Base-by-base conservation (phyloP, 2,888 invertebrate genomes). In the Xanthia togata region DNA sequence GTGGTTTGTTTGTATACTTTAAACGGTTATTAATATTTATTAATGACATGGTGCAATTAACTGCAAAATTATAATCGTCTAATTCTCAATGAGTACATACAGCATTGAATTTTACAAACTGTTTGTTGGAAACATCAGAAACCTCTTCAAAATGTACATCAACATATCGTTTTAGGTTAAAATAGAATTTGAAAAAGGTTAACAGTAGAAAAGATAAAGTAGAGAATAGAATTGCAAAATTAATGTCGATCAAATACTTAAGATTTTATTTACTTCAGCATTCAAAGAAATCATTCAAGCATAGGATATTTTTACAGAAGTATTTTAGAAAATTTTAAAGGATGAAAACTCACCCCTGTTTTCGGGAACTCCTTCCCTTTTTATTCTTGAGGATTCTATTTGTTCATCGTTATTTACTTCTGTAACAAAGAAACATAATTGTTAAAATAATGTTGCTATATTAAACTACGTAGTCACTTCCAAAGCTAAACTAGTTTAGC, bases 311-410 rank as follows among this genome's bases (percentile, higher is more conserved):
- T 60, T 80, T 90, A 91, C 89, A 91, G 84, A 87, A 89, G 50
- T 63, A 38, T 55, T 47, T 4, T 47, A 65, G 50, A 65, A 72
- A 77, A 17, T 14, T 11, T 17, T 41, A 38, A 50, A 62, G 67
- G 63, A 82, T 73, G 79, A 79, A 81, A 82, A 91, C 96, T 93
- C 89, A 97, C 97, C 97, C 95, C 96, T 95, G 92, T 96, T 96
- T 92, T 96, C 96, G 82, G 95, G 95, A 86, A 95, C 95, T 76
- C 95, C 94, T 87, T 97, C 96, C 76, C 97, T 93, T 92, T 96
- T 97, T 89, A 96, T 94, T 85, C 96, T 95, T 78, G 96, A 92
- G 65, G 94, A 95, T 85, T 96, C 95, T 89, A 96, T 93, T 86
- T 91, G 87, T 88, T 95, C 95, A 79, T 95, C 93, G 76, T 94